Base-by-base conservation (phyloP, 2,113 vertebrate genomes). In the Ptilorrhoa leucosticta region DNA sequence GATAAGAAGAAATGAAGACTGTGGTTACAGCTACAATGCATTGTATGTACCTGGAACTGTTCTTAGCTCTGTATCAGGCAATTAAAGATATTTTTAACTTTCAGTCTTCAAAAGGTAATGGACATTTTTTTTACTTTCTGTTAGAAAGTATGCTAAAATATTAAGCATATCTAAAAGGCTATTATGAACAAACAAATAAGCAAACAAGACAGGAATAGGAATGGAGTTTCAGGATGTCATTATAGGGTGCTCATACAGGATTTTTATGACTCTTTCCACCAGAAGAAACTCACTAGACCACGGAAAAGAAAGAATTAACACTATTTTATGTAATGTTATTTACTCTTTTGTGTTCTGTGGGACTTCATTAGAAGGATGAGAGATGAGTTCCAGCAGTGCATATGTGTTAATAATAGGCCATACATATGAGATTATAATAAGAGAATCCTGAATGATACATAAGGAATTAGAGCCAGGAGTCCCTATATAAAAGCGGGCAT, bases 361-460 rank as follows among this genome's bases (percentile, higher is more conserved):
- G 66, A 66, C 44, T 27, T 90, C 64, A 68, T 70, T 84, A 80
- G 78, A 91, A 82, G 70, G 65, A 58, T 56, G 53, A 86, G 40
- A 73, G 57, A 73, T 73, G 76, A 92, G 42, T 86, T 90, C 48
- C 83, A 83, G 57, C 68, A 77, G 39, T 42, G 54, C 30, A 35
- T 47, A 30, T 48, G 40, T 87, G 75, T 93, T 93, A 94, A 88
- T 90, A 94, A 94, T 66, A 86, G 63, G 78, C 79, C 73, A 45
- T 77, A 85, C 66, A 90, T 90, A 93, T 90, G 61, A 93, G 82
- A 90, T 95, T 92, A 88, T 77, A 89, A 44, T 66, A 83, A 82
- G 68, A 94, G 51, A 88, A 94, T 72, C 85, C 50, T 88, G 51
- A 35, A 64, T 86, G 58, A 60, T 71, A 65, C 31, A 28, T 5